Conservation (phyloP, 2,888 invertebrate genomes). For the Trisateles emortualis region DNA sequence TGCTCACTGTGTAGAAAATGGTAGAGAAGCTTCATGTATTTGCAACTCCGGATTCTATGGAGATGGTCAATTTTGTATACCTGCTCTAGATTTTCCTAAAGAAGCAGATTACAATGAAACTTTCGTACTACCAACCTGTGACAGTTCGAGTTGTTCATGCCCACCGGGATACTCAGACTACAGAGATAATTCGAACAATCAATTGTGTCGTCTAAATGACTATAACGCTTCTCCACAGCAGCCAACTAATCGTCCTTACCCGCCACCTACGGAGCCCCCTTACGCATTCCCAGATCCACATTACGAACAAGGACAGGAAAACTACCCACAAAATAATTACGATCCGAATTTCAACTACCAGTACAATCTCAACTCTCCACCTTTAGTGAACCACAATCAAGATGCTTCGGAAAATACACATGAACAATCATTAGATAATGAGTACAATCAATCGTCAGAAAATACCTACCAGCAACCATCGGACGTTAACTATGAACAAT, state of each 20-base stretch:
- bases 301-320: slow-evolving; percentile 8
- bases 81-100: slow-evolving; percentile 14
- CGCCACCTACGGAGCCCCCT: neutral
- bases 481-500: too few relatives aligned
- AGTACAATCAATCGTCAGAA: neutral
- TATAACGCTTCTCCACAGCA: slow-evolving; percentile 27
- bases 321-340: slow-evolving; percentile 13
- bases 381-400: neutral
- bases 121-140: slow-evolving; percentile 70
- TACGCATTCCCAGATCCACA: slow-evolving; percentile 1
- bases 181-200: slow-evolving; percentile 66
- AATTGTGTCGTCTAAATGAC: slow-evolving; percentile 64
- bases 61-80: slow-evolving; percentile 89
- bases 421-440: neutral
- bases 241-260: slow-evolving; percentile 27
- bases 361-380: neutral
- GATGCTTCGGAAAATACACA: neutral
- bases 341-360: neutral
- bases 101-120: slow-evolving; percentile 74
- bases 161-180: slow-evolving; percentile 70
- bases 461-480: neutral
- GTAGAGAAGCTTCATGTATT: slow-evolving; percentile 82
- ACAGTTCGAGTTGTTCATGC: slow-evolving; percentile 63
- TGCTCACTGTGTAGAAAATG: slow-evolving; percentile 84
- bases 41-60: slow-evolving; percentile 93